phyloP scores from a whole-genome alignment of 2,113 vertebrate species.

The Melanerpes aurifrons region DNA sequence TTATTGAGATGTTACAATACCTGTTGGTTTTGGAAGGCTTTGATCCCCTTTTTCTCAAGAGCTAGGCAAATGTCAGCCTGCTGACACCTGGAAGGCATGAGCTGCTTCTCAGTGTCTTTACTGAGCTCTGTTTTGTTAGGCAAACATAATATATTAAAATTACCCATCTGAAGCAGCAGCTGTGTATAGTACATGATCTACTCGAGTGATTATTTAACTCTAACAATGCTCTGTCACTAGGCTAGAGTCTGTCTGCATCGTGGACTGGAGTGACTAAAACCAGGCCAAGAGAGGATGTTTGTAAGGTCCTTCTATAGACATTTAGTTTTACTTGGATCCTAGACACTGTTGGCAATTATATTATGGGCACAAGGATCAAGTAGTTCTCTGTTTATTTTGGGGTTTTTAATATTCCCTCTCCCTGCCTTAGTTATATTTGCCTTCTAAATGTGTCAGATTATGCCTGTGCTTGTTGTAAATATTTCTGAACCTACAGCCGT shows the following conservation, averaged over 20 bases:
- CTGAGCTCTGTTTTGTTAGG: slow-evolving; percentile 26
- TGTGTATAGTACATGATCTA: background rate
- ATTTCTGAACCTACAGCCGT: background rate
- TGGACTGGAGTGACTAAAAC: background rate
- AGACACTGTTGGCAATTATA: background rate
- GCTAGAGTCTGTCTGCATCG: background rate
- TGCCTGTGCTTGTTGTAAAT: background rate
- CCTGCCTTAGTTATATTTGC: background rate
- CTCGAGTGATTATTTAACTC: slow-evolving; percentile 18
- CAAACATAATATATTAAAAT: slow-evolving; percentile 23
- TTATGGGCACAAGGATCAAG: background rate
- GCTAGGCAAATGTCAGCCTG: background rate
- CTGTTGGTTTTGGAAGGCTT: background rate
- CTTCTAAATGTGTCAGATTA: background rate
- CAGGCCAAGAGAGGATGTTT: background rate
- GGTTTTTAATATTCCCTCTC: background rate
- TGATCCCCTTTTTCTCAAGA: background rate
- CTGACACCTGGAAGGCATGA: slow-evolving; percentile 30
- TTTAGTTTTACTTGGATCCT: background rate
- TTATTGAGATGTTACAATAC: background rate
- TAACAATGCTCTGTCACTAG: background rate
- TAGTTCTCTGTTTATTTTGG: background rate
- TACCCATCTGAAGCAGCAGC: slow-evolving; percentile 14
- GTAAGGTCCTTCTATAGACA: background rate
- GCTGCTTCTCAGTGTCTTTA: background rate